Percentiles rank a stretch among this genome's conserved stretches.
These are phyloP conservation scores for Ophthalmolycus amberensis DNA, from an alignment of 2,113 vertebrate genomes.

Conservation along the genomic window DNA sequence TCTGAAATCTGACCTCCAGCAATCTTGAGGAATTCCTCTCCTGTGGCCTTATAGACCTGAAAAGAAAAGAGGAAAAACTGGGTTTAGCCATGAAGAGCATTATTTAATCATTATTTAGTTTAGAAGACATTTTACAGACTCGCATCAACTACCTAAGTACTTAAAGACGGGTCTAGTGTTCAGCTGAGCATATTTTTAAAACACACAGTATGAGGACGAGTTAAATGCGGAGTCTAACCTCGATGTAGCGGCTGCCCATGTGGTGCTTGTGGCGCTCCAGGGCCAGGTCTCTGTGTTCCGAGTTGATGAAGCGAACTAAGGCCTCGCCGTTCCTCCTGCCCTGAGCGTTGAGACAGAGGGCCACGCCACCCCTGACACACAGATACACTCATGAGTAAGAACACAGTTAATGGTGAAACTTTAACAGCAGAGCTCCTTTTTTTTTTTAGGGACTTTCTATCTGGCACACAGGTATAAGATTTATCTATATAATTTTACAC, in stretches of 20 bases:
- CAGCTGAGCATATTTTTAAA: background rate
- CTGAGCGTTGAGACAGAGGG: slow-evolving; percentile 95
- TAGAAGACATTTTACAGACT: background rate
- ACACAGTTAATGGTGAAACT: background rate
- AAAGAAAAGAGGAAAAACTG: slow-evolving; percentile 33
- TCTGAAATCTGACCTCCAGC: slow-evolving; percentile 91
- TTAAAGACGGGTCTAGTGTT: background rate
- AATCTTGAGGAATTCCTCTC: slow-evolving; percentile 97
- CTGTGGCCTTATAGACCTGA: slow-evolving; percentile 96
- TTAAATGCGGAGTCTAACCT: slow-evolving; percentile 81
- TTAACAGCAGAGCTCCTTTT: background rate
- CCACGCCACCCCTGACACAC: slow-evolving; percentile 91
- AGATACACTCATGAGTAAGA: background rate
- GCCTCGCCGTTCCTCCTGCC: slow-evolving; percentile 96
- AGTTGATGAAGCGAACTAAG: slow-evolving; percentile 91
- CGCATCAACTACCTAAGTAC: background rate
- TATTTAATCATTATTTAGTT: background rate
- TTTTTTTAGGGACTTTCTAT: background rate
- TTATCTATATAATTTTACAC: background rate
- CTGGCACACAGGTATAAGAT: background rate
- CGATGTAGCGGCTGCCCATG: slow-evolving; percentile 97
- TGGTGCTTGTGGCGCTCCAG: slow-evolving; percentile 97
- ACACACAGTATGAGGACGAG: background rate
- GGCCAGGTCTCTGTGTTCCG: slow-evolving; percentile 94
- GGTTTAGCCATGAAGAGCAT: slow-evolving; percentile 4